Base-by-base conservation (phyloP, 2,888 invertebrate species). In the Prosopocoilus inquinatus region DNA sequence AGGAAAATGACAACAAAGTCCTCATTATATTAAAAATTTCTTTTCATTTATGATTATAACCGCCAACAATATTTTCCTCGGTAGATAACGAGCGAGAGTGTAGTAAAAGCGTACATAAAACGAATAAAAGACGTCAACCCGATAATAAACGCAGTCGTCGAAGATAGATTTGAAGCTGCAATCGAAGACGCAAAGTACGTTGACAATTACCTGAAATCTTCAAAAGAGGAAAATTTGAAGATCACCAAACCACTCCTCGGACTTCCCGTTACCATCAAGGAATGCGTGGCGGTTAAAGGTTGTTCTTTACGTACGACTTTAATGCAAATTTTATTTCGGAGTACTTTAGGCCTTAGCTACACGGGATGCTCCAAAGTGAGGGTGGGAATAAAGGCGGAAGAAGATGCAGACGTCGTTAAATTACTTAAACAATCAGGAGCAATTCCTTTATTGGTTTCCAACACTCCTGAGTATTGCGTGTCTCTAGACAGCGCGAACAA, bases 401-500 rank as follows among this genome's bases (percentile, higher is more conserved):
- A 78, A 0, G 90, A 95, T 76, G 91, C 93, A 0, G 82, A 78
- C 0, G 84, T 81, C 0, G 90, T 95, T 0, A 74, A 73, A 1
- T 74, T 79, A 0, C 78, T 90, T 59, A 79, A 82, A 57, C 70
- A 77, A 5, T 90, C 93, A 0, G 95, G 95, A 0, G 91, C 84
- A 7, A 89, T 96, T 52, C 88, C 91, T 0, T 75, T 96, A 35
- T 82, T 90, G 11, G 86, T 92, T 1, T 91, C 93, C 12, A 93
- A 92, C 71, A 89, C 91, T 1, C 93, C 94, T 0, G 95, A 96
- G 71, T 82, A 91, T 59, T 95, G 95, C 67, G 81, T 94, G 71
- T 92, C 91, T 73, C 91, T 90, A 84, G 95, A 96, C 77, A 89
- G 90, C 7, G 84, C 82, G 48, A 95, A 93, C 74, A 82, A 86